Percentiles rank a stretch among this genome's conserved stretches.
phyloP scores from a whole-genome alignment of 2,113 vertebrate species.

The Xerus inauris region DNA sequence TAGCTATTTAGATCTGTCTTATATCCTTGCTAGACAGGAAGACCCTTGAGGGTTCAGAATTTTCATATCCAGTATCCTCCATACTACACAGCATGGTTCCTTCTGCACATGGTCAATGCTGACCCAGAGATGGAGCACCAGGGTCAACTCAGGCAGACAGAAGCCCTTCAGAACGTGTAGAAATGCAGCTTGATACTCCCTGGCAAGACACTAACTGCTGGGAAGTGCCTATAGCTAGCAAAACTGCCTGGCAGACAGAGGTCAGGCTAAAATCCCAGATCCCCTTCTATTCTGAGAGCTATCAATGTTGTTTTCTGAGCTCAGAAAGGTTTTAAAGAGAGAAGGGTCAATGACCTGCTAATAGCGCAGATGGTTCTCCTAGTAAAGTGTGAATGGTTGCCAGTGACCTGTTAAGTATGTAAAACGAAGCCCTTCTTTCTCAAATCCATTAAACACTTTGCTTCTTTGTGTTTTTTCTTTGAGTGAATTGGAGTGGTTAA shows the following conservation, averaged over 20 bases:
- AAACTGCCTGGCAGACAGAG: conserved; percentile 23
- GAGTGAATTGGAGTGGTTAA: background rate
- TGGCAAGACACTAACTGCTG: background rate
- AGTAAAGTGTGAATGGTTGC: conserved; percentile 60
- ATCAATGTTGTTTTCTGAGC: conserved; percentile 49
- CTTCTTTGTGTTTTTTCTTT: conserved; percentile 36
- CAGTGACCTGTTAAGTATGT: conserved; percentile 54
- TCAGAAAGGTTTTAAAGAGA: conserved; percentile 59
- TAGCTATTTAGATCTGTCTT: background rate
- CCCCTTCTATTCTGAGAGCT: conserved; percentile 52
- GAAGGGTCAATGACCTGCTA: conserved; percentile 49
- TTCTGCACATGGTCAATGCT: background rate
- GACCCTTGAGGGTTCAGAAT: background rate
- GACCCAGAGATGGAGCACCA: background rate
- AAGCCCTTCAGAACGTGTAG: background rate
- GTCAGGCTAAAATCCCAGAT: conserved; percentile 22
- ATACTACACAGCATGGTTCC: accelerated
- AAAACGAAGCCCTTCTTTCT: conserved; percentile 17
- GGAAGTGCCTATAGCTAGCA: background rate
- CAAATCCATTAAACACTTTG: background rate
- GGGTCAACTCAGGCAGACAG: background rate
- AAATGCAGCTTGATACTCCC: background rate
- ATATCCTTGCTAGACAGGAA: background rate
- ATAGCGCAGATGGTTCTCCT: conserved; percentile 57
- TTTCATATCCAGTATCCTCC: accelerated